Conservation (phyloP, 2,888 invertebrate genomes). For the Diarsia rubi region DNA sequence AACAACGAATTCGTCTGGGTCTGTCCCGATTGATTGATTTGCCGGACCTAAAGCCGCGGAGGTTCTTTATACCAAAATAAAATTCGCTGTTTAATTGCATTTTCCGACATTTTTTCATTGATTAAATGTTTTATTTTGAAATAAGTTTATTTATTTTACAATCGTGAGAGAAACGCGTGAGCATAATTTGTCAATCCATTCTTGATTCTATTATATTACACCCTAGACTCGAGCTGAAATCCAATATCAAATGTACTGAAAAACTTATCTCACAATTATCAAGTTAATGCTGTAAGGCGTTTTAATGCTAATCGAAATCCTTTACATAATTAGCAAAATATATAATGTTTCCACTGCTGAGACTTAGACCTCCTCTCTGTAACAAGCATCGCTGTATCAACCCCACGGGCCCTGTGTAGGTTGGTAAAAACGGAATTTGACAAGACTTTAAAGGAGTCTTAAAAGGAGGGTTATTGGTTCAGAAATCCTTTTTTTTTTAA, state of each 20-base stretch:
- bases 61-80: neutral
- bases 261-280: neutral
- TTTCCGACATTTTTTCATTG: neutral
- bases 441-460: neutral
- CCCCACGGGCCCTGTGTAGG: neutral
- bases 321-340: neutral
- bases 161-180: neutral
- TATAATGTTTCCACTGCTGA: neutral
- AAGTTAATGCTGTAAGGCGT: neutral
- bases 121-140: conserved; percentile 6
- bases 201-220: neutral
- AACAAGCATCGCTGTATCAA: neutral
- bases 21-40: neutral
- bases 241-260: neutral
- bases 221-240: neutral
- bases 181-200: neutral
- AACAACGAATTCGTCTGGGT: neutral
- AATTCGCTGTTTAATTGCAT: neutral
- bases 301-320: neutral
- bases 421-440: neutral
- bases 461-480: neutral
- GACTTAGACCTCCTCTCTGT: neutral
- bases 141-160: neutral
- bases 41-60: neutral
- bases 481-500: neutral